Evolutionary conservation across 2,888 invertebrate genomes (phyloP).

Genomic region (Boloria selene): DNA sequence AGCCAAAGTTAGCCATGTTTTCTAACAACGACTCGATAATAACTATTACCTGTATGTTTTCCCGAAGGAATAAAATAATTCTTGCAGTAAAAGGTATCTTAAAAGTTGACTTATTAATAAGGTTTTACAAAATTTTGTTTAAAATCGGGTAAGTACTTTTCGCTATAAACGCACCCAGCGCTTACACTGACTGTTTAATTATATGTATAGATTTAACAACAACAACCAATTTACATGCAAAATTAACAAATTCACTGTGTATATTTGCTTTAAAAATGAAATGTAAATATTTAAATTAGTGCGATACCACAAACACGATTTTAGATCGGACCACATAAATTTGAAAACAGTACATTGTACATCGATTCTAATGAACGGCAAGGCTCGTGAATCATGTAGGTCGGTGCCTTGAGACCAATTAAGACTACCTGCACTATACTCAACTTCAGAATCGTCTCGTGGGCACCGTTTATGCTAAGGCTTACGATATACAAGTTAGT

Average conservation of each 20-base stretch:
- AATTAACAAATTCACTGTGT: neutral
- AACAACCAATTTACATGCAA: neutral
- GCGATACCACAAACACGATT: neutral
- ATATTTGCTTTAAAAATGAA: neutral
- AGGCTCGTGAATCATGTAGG: conserved; percentile 24
- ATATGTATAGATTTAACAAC: no score
- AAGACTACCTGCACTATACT: conserved; percentile 22
- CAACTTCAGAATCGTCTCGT: conserved; percentile 9
- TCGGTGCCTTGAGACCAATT: conserved; percentile 22
- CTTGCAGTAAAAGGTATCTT: no score
- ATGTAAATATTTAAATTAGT: conserved; percentile 1
- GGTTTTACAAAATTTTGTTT: no score
- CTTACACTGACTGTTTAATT: no score
- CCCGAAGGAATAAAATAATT: no score
- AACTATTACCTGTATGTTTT: no score
- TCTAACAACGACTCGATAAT: no score
- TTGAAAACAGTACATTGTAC: conserved; percentile 12
- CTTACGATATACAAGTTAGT: neutral
- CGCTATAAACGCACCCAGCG: no score
- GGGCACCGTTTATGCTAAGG: conserved; percentile 17
- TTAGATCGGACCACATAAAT: conserved; percentile 7
- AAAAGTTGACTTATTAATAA: no score
- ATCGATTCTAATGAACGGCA: conserved; percentile 19
- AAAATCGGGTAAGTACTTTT: no score
- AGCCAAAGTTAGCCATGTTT: no score